Percentiles rank a stretch among this genome's conserved stretches.
These are phyloP conservation scores for Acrobasis repandana DNA, from an alignment of 2,888 invertebrate species.

Conservation along the genomic window DNA sequence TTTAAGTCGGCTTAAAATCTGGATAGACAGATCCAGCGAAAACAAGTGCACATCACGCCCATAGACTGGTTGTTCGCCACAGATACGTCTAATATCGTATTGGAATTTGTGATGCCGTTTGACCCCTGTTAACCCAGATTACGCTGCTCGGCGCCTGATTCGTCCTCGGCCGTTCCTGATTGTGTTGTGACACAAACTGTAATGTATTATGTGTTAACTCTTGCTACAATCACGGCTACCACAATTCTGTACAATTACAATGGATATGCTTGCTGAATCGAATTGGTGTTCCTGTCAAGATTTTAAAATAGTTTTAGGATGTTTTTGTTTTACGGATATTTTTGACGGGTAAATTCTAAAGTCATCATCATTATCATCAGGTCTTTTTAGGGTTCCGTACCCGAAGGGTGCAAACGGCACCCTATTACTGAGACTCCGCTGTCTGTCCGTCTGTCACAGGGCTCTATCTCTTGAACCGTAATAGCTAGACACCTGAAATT, in stretches of 20 bases:
- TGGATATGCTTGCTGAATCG: slow-evolving; percentile 73
- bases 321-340: neutral
- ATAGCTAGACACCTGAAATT: too few species aligned
- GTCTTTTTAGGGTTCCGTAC: too few species aligned
- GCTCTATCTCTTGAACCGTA: too few species aligned
- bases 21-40: slow-evolving; percentile 1
- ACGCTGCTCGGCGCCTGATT: slow-evolving; percentile 84
- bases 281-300: slow-evolving; percentile 53
- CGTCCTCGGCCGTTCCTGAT: slow-evolving; percentile 79
- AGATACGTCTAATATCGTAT: slow-evolving; percentile 84
- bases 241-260: slow-evolving; percentile 68
- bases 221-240: slow-evolving; percentile 80
- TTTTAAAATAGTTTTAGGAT: neutral
- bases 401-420: too few species aligned
- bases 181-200: slow-evolving; percentile 84
- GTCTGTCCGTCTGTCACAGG: too few species aligned
- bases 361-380: too few species aligned
- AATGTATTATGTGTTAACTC: slow-evolving; percentile 84
- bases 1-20: neutral
- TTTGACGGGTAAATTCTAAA: too few species aligned
- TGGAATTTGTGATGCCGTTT: slow-evolving; percentile 88
- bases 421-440: too few species aligned
- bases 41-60: slow-evolving; percentile 46
- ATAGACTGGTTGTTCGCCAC: slow-evolving; percentile 78
- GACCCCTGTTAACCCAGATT: slow-evolving; percentile 90